These are phyloP conservation scores for Mallotus villosus DNA, from an alignment of 2,797 vertebrate species.

Conservation along the genomic window DNA sequence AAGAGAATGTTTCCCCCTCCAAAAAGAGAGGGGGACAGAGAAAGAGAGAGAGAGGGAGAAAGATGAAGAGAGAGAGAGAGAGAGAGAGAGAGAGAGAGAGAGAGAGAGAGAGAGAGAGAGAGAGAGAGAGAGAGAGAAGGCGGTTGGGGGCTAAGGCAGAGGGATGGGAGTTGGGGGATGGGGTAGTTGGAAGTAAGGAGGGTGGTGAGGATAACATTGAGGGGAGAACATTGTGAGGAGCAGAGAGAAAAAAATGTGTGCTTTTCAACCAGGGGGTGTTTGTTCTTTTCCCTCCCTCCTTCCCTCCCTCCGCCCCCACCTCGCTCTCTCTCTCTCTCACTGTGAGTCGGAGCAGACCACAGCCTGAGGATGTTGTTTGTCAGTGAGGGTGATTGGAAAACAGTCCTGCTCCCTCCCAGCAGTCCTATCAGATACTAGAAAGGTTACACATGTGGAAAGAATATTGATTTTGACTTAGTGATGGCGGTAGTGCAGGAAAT, in stretches of 20 bases:
- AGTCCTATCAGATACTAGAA: slow-evolving; percentile 73
- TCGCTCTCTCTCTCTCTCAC: slow-evolving; percentile 19
- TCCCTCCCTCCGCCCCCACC: not conserved
- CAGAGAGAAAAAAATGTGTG: slow-evolving; percentile 46
- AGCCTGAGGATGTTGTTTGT: slow-evolving; percentile 55
- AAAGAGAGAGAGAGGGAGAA: not conserved
- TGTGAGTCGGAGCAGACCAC: slow-evolving; percentile 15
- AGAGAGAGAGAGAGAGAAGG: slow-evolving; percentile 15
- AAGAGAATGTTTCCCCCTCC: slow-evolving; percentile 45
- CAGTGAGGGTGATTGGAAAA: slow-evolving; percentile 74
- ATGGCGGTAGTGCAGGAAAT: slow-evolving; percentile 79
- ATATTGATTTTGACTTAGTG: slow-evolving; percentile 84
- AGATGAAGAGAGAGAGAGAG: slow-evolving; percentile 6
- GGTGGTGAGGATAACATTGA: not conserved
- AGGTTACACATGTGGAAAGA: slow-evolving; percentile 77
- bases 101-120: slow-evolving; percentile 9
- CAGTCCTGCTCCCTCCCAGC: slow-evolving; percentile 63
- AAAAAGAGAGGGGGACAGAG: slow-evolving; percentile 26
- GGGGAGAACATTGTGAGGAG: slow-evolving; percentile 27
- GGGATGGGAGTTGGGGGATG: slow-evolving; percentile 7
- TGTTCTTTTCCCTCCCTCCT: slow-evolving; percentile 17
- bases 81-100: slow-evolving; percentile 13
- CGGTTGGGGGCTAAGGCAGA: not conserved
- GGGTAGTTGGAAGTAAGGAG: not conserved
- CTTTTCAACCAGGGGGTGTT: slow-evolving; percentile 28